Evolutionary conservation across 2,797 vertebrate species (phyloP).

Genomic region (Clamator glandarius): DNA sequence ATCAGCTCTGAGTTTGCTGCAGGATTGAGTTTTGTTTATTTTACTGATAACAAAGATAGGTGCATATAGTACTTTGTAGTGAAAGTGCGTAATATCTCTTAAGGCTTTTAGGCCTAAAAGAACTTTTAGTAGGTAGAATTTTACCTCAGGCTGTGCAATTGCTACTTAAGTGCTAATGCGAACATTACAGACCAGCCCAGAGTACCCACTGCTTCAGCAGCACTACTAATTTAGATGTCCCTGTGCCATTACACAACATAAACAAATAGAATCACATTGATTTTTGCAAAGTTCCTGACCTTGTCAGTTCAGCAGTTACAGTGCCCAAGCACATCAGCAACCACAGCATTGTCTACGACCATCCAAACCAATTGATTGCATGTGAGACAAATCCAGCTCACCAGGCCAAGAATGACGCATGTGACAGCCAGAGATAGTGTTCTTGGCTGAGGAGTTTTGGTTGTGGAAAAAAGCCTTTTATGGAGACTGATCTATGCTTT

Average conservation of each 20-base stretch:
- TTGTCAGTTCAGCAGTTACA: neutral
- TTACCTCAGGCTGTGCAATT: neutral
- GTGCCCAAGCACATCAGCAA: neutral
- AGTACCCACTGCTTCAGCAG: neutral
- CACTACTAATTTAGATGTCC: rapidly evolving
- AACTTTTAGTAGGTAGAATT: neutral
- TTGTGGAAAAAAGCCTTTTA: neutral
- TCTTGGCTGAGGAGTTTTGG: neutral
- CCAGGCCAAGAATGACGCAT: neutral
- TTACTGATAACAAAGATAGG: neutral
- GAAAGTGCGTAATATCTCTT: neutral
- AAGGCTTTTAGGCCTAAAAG: neutral
- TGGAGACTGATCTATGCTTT: neutral
- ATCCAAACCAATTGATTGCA: neutral
- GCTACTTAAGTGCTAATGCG: neutral
- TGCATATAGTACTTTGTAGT: neutral
- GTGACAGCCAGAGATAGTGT: neutral
- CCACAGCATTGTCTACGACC: neutral
- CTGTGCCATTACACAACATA: rapidly evolving
- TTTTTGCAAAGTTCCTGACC: neutral
- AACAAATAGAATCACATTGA: neutral
- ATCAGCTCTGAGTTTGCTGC: neutral
- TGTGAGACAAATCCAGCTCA: neutral
- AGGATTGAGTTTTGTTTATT: neutral
- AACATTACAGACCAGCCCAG: neutral